phyloP scores from a whole-genome alignment of 1,140 invertebrate species.

The Ceratina australensis region DNA sequence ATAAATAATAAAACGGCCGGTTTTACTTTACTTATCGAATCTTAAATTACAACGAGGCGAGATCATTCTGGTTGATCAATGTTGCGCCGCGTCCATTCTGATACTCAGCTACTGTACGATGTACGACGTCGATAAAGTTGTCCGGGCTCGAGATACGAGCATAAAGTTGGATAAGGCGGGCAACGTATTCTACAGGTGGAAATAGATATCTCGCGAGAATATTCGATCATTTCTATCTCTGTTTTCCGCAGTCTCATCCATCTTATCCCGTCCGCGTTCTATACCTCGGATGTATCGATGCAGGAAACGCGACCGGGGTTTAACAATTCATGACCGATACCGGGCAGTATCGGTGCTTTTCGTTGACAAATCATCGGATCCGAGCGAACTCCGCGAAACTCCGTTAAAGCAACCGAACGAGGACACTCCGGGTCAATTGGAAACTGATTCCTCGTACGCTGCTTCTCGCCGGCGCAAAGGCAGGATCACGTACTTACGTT shows the following conservation, averaged over 20 bases:
- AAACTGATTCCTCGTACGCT: constrained; percentile 29
- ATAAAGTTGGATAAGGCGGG: constrained; percentile 8
- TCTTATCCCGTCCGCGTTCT: neutral
- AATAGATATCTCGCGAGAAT: constrained; percentile 43
- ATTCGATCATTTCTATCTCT: constrained; percentile 7
- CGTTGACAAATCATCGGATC: constrained; percentile 5
- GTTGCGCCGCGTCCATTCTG: no score
- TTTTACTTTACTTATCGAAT: no score
- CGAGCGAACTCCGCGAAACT: constrained; percentile 25
- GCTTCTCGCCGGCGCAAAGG: neutral
- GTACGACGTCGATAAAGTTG: constrained; percentile 46
- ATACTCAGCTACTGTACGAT: no score
- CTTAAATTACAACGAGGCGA: no score
- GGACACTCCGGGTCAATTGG: constrained; percentile 41
- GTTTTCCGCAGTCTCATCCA: neutral
- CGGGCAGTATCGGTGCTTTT: neutral
- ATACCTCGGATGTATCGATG: no score
- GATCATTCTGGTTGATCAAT: no score
- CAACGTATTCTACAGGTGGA: constrained; percentile 60
- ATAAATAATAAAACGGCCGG: no score
- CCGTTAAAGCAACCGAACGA: constrained; percentile 35
- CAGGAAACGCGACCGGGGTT: neutral
- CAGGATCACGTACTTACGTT: constrained; percentile 22
- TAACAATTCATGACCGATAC: constrained; percentile 16
- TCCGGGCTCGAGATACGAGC: constrained; percentile 36